Evolutionary conservation across 2,888 invertebrate species (phyloP).

Genomic region (Colostygia pectinataria): DNA sequence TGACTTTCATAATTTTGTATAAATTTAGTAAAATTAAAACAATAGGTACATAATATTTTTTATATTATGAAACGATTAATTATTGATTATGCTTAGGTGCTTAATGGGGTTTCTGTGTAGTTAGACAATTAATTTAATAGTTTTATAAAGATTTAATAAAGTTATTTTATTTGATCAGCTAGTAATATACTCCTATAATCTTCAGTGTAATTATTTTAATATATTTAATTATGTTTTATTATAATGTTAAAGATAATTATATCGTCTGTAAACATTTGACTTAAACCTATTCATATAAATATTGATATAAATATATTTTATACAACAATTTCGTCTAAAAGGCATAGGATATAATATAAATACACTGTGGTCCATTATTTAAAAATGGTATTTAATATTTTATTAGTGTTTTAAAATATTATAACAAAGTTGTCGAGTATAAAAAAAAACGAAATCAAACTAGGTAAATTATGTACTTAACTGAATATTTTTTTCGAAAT

Average conservation of each 20-base stretch:
- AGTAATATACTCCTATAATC: background rate
- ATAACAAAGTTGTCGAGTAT: background rate
- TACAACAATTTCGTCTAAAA: slow-evolving; percentile 60
- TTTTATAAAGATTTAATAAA: too few relatives aligned
- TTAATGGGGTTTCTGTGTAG: too few relatives aligned
- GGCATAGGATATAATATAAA: slow-evolving; percentile 61
- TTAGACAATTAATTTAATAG: too few relatives aligned
- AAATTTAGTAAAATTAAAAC: too few relatives aligned
- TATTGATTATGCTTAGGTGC: too few relatives aligned
- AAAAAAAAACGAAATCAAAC: background rate
- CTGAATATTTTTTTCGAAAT: too few relatives aligned
- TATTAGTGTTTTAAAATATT: slow-evolving; percentile 9
- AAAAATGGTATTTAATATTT: slow-evolving; percentile 19
- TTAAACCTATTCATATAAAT: slow-evolving; percentile 35
- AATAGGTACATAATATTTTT: too few relatives aligned
- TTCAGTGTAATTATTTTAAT: background rate
- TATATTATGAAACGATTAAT: too few relatives aligned
- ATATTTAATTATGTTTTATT: slow-evolving; percentile 1
- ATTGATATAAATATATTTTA: slow-evolving; percentile 50
- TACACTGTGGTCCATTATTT: slow-evolving; percentile 68
- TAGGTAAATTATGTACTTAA: too few relatives aligned
- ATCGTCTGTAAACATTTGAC: slow-evolving; percentile 47
- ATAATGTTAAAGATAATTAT: slow-evolving; percentile 31
- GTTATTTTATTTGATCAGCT: too few relatives aligned
- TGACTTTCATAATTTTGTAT: too few relatives aligned